phyloP scores from a whole-genome alignment of 2,113 vertebrate species.

The Rhea americana region DNA sequence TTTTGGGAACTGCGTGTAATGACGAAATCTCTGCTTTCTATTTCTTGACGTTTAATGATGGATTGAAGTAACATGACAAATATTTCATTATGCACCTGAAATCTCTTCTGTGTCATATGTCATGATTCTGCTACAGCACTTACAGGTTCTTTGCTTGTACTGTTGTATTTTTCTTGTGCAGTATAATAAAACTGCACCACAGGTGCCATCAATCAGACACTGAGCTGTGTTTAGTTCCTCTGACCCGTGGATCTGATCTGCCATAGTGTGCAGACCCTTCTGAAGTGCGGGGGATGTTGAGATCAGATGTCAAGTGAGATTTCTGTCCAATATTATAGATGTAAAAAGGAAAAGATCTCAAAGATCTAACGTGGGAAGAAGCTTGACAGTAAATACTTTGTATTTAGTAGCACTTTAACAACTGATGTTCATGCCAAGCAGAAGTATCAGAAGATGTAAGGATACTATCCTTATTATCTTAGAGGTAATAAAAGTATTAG shows the following conservation, averaged over 20 bases:
- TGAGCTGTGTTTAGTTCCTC: neutral
- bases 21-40: neutral
- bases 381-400: neutral
- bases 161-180: neutral
- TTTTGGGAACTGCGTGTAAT: neutral
- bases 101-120: accelerated
- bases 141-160: neutral
- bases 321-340: neutral
- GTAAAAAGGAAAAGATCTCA: neutral
- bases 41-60: neutral
- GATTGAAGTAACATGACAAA: neutral
- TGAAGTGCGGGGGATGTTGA: neutral
- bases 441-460: neutral
- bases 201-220: neutral
- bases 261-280: neutral
- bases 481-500: neutral
- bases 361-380: neutral
- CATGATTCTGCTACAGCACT: neutral
- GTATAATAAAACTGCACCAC: accelerated
- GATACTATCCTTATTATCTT: neutral
- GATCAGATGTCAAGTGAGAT: neutral
- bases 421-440: neutral
- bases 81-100: neutral
- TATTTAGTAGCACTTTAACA: neutral
- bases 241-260: neutral